phyloP scores from a whole-genome alignment of 1,140 invertebrate species.

The Tetragnatha versicolor region DNA sequence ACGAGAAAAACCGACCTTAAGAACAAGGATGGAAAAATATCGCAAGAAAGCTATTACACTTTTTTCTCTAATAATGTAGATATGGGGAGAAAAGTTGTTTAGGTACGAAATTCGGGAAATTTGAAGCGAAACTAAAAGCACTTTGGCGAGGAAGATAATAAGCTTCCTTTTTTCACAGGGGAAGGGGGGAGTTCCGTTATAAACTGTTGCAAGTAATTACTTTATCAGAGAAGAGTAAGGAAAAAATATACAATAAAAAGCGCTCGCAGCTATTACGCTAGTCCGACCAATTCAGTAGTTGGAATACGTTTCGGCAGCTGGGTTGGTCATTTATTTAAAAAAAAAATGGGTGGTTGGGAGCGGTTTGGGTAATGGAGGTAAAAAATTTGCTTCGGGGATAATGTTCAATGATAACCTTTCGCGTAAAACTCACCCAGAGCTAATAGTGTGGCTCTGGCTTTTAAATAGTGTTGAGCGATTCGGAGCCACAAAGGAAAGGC shows the following conservation, averaged over 20 bases:
- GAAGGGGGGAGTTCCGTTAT: constrained; percentile 10
- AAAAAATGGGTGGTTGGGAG: constrained; percentile 20
- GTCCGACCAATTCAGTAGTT: constrained; percentile 30
- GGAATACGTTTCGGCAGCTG: constrained; percentile 27
- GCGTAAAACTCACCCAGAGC: not conserved
- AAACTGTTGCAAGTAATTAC: constrained; percentile 46
- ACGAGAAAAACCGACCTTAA: not conserved
- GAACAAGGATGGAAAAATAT: constrained; percentile 12
- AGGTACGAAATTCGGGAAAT: constrained; percentile 29
- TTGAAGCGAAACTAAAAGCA: constrained; percentile 33
- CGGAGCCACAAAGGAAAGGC: no score
- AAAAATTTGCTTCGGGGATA: constrained; percentile 22
- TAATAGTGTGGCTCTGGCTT: not conserved
- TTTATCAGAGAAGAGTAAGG: constrained; percentile 36
- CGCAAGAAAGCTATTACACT: constrained; percentile 26
- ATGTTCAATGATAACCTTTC: constrained; percentile 38
- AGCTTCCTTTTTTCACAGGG: not conserved
- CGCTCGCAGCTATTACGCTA: constrained; percentile 22
- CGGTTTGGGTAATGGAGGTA: constrained; percentile 37
- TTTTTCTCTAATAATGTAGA: not conserved
- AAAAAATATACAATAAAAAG: not conserved
- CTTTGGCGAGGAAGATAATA: constrained; percentile 34
- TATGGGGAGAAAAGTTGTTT: constrained; percentile 10
- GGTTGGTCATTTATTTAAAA: constrained; percentile 40
- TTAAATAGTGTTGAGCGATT: no score